Base-by-base conservation (phyloP, 2,113 vertebrate genomes). In the Kryptolebias marmoratus region DNA sequence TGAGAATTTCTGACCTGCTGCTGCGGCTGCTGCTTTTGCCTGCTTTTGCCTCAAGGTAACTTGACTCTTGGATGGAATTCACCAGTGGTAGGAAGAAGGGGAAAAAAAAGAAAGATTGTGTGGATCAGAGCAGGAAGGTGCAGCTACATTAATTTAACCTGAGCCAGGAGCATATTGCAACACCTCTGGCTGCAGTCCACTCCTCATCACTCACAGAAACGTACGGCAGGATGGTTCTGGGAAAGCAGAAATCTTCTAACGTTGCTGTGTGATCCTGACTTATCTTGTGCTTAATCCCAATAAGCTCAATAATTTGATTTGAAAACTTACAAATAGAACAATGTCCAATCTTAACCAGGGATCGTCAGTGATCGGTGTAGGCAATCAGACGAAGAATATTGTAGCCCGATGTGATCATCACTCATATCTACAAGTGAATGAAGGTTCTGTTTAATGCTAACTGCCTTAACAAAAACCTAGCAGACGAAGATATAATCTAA, bases 91-190 rank as follows among this genome's bases (percentile, higher is more conserved):
- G 74, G 66, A 88, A 42, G 22, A 22, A 22, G 22, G 22, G 22
- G 22, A 22, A 22, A 22, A 22, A 22, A 69, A 73, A 76, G 77
- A 77, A 72, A 81, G 72, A 80, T 73, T 81, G 85, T 71, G 76
- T 77, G 85, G 87, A 85, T 90, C 79, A 84, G 81, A 84, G 82
- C 78, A 54, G 71, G 71, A 81, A 83, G 84, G 76, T 83, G 68
- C 68, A 84, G 77, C 78, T 80, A 80, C 80, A 87, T 90, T 88
- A 83, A 86, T 88, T 89, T 85, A 85, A 83, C 48, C 80, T 68
- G 77, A 82, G 87, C 89, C 87, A 74, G 87, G 75, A 87, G 83
- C 83, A 52, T 75, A 76, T 85, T 85, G 81, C 83, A 82, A 81
- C 89, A 85, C 83, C 83, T 79, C 65, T 68, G 83, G 66, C 75